These are phyloP conservation scores for Hyphantria cunea DNA, from an alignment of 1,140 invertebrate species.

Conservation along the genomic window DNA sequence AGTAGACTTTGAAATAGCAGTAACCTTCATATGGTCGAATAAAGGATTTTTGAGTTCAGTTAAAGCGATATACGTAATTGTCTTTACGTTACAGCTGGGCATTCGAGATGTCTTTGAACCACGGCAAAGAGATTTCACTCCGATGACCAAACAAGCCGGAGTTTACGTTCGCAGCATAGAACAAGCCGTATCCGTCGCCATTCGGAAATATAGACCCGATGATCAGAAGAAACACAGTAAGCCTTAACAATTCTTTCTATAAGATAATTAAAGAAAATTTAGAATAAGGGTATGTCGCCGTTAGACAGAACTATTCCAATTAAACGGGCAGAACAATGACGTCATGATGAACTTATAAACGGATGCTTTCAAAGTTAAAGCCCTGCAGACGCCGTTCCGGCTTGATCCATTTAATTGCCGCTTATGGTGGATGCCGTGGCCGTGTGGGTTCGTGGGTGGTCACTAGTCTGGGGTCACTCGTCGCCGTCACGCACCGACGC, in stretches of 20 bases:
- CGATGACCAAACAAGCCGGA: constrained; percentile 87
- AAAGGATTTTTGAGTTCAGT: constrained; percentile 1
- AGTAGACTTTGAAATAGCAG: not conserved
- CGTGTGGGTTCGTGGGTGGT: constrained; percentile 22
- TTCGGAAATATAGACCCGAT: constrained; percentile 86
- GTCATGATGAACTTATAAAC: too few relatives aligned
- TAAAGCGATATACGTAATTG: too few relatives aligned
- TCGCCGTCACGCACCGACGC: constrained; percentile 45
- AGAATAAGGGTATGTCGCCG: too few relatives aligned
- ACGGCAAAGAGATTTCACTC: constrained; percentile 87
- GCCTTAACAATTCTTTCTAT: constrained; percentile 26
- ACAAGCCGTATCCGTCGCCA: constrained; percentile 90
- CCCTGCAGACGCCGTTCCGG: constrained; percentile 44
- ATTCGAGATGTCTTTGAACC: constrained; percentile 90
- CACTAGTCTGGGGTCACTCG: constrained; percentile 41
- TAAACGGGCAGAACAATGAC: too few relatives aligned
- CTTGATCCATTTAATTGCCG: constrained; percentile 60
- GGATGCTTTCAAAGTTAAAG: not conserved
- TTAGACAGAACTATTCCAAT: not conserved
- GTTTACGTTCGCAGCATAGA: constrained; percentile 91
- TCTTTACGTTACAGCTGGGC: constrained; percentile 82
- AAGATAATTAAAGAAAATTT: not conserved
- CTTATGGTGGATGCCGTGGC: constrained; percentile 11
- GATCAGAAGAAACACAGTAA: constrained; percentile 81
- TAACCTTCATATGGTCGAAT: not conserved